Base-by-base conservation (phyloP, 2,113 vertebrate species). In the Misgurnus anguillicaudatus region DNA sequence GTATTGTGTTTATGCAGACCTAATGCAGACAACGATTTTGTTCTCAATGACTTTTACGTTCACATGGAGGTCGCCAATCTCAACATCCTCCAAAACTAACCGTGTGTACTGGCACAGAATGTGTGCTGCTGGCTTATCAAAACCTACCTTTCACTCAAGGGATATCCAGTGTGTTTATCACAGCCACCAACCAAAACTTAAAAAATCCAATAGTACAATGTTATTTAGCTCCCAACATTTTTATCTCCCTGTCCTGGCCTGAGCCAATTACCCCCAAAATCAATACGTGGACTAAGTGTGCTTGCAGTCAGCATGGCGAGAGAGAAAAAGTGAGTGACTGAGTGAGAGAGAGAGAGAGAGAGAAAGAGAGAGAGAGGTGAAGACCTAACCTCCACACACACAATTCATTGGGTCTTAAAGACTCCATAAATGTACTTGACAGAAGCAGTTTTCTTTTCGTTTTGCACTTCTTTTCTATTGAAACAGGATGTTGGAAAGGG, bases 241-340 rank as follows among this genome's bases (percentile, higher is more conserved):
- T 82, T 85, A 87, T 86, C 82, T 75, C 77, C 70, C 17, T 61
- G 84, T 88, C 84, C 51, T 82, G 64, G 17, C 55, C 75, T 60
- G 13, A 83, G 86, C 84, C 90, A 91, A 88, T 90, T 83, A 88
- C 88, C 84, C 70, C 82, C 42, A 51, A 83, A 88, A 91, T 91
- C 87, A 89, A 87, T 90, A 86, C 85, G 82, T 21, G 72, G 61
- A 83, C 86, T 81, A 14, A 80, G 79, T 77, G 83, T 81, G 87
- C 72, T 87, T 80, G 71, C 83, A 68, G 81, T 86, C 70, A 62
- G 87, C 24, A 31, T 2, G 24, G 24, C 24, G 24, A 75, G 48
- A 9, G 58, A 63, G 73, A 0, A 61, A 64, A 60, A 75, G 73
- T 19, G 45, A 75, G 31, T 48, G 73, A 36, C 41, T 51, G 45